These are phyloP conservation scores for Anarhynchus alexandrinus DNA, from an alignment of 2,113 vertebrate genomes.

Conservation along the genomic window DNA sequence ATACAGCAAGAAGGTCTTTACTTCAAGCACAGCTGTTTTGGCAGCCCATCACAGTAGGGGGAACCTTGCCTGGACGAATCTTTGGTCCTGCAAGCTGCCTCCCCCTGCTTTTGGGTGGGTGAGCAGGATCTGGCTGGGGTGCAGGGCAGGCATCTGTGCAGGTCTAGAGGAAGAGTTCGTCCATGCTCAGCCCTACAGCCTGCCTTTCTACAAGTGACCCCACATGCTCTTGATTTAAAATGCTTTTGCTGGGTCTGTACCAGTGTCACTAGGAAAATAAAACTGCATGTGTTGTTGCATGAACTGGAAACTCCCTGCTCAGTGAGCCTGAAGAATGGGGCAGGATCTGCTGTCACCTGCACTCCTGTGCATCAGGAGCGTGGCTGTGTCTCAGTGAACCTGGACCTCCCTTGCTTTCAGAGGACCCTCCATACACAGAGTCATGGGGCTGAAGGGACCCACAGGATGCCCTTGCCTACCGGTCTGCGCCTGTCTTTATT, in stretches of 20 bases:
- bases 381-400: background rate
- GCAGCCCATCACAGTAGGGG: background rate
- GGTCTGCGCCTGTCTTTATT: background rate
- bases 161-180: background rate
- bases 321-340: background rate
- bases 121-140: background rate
- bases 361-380: background rate
- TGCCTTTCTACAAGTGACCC: background rate
- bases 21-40: background rate
- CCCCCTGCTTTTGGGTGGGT: background rate
- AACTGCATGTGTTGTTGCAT: background rate
- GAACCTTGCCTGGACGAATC: background rate
- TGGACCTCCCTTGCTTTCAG: background rate
- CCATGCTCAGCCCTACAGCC: background rate
- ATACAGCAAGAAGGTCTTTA: background rate
- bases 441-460: background rate
- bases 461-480: background rate
- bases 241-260: background rate
- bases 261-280: background rate
- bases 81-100: background rate
- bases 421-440: background rate
- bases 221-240: background rate
- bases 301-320: background rate
- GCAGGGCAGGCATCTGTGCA: fast-evolving
- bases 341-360: background rate